Evolutionary conservation across 2,113 vertebrate genomes (phyloP), one percentile per base, ranked within the genome.

Genomic region (Pomatorhinus ruficollis): DNA sequence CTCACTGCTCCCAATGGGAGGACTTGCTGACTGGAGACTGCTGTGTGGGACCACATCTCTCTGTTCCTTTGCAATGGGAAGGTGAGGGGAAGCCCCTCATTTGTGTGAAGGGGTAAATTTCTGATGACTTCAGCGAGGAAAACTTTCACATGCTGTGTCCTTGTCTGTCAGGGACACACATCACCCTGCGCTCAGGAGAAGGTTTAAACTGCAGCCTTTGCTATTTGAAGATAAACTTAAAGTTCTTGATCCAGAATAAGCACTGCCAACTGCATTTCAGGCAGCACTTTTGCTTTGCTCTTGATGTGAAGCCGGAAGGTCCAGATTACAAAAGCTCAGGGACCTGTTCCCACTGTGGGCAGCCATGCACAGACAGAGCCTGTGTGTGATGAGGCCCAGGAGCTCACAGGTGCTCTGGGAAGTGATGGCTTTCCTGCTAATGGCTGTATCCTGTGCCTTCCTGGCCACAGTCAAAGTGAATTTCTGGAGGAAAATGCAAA

Each of bases 201-300:
- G 53, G 45, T 77, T 92, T 80, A 68, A 86, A 83, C 31, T 21
- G 39, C 27, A 52, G 11, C 18, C 52, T 81, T 95, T 77, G 42
- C 30, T 74, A 35, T 86, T 89, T 59, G 37, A 74, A 90, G 39
- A 60, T 49, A 89, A 90, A 72, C 74, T 44, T 28, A 49, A 85
- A 74, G 52, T 44, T 92, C 69, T 70, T 75, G 65, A 69, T 49
- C 54, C 94, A 84, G 85, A 94, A 87, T 89, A 60, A 92, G 24
- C 80, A 31, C 60, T 63, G 56, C 65, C 76, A 66, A 30, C 52
- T 95, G 44, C 5, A 1, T 72, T 79, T 87, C 5, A 9, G 74
- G 31, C 52, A 87, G 44, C 23, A 54, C 40, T 81, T 89, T 64
- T 49, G 11, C 65, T 68, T 77, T 64, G 53, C 44, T 89, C 60